phyloP scores from a whole-genome alignment of 1,140 invertebrate genomes.

The Achatina immaculata region DNA sequence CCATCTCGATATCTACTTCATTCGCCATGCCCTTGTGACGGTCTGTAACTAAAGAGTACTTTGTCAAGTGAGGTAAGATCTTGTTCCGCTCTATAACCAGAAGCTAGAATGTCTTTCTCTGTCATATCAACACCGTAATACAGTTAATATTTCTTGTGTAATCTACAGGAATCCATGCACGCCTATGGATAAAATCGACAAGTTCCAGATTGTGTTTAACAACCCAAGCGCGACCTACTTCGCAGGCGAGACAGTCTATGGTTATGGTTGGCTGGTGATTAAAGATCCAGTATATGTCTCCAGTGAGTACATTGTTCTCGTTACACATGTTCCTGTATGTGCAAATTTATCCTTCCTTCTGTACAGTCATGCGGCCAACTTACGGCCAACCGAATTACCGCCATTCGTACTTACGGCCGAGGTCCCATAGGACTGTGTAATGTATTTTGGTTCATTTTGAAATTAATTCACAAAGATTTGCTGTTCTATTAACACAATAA shows the following conservation, averaged over 20 bases:
- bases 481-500: too few species aligned
- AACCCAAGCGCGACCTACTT: constrained; percentile 64
- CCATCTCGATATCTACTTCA: not conserved
- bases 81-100: not conserved
- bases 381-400: too few species aligned
- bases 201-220: constrained; percentile 67
- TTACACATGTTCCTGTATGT: too few species aligned
- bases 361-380: too few species aligned
- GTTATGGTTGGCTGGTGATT: constrained; percentile 64
- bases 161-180: constrained; percentile 35
- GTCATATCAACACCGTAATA: not conserved
- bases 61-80: not conserved
- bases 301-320: constrained; percentile 52
- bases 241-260: constrained; percentile 64
- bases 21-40: not conserved
- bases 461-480: too few species aligned
- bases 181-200: constrained; percentile 62
- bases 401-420: too few species aligned
- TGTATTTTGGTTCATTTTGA: too few species aligned
- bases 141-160: not conserved
- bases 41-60: too few species aligned
- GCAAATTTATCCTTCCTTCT: too few species aligned
- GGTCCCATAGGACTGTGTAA: too few species aligned
- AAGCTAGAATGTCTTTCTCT: not conserved
- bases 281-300: constrained; percentile 65